A percentile compares a stretch with the other conserved stretches of the same genome.
These are phyloP conservation scores for Argyrosomus japonicus DNA, from an alignment of 2,113 vertebrate genomes.

Conservation along the genomic window DNA sequence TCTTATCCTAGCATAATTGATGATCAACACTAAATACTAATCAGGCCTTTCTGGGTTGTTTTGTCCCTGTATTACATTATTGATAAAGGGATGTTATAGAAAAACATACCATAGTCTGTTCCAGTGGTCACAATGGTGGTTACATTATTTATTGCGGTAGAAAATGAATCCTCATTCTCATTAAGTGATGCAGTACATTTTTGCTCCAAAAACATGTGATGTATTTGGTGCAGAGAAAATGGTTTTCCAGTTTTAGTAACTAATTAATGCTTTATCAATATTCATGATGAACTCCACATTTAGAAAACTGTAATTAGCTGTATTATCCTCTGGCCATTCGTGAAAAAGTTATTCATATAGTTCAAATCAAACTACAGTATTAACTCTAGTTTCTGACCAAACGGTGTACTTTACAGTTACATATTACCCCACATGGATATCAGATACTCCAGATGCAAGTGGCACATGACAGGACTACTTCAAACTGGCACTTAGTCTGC, in stretches of 20 bases:
- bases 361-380: slow-evolving; percentile 65
- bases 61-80: slow-evolving; percentile 36
- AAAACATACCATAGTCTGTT: not conserved
- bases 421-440: slow-evolving; percentile 30
- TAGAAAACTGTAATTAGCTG: slow-evolving; percentile 81
- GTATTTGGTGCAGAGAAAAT: slow-evolving; percentile 80
- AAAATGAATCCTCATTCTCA: slow-evolving; percentile 20
- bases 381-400: slow-evolving; percentile 58
- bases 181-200: slow-evolving; percentile 63
- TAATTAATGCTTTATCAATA: slow-evolving; percentile 88
- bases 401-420: not conserved
- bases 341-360: slow-evolving; percentile 56
- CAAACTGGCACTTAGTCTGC: slow-evolving; percentile 50
- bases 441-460: slow-evolving; percentile 47
- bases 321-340: slow-evolving; percentile 81
- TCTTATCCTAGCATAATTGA: slow-evolving; percentile 39
- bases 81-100: slow-evolving; percentile 32
- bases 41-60: slow-evolving; percentile 20
- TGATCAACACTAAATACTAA: slow-evolving; percentile 40
- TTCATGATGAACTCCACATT: slow-evolving; percentile 83
- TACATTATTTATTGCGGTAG: slow-evolving; percentile 31
- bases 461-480: slow-evolving; percentile 42
- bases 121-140: slow-evolving; percentile 14
- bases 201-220: slow-evolving; percentile 74
- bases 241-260: slow-evolving; percentile 84